Evolutionary conservation across 2,888 invertebrate genomes (phyloP), one percentile per base, ranked within the genome.

Genomic region (Eugnorisma glareosa): DNA sequence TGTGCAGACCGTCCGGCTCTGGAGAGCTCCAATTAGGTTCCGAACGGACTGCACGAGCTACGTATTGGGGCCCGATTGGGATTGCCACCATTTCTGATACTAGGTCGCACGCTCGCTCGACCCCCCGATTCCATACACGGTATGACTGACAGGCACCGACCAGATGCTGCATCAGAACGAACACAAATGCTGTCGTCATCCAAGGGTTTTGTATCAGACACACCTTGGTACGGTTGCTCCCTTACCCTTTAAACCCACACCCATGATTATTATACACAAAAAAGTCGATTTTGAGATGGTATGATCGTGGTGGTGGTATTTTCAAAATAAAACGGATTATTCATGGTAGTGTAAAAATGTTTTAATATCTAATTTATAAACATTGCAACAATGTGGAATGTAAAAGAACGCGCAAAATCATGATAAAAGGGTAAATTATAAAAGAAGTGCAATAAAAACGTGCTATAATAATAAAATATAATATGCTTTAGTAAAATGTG

Each of bases 301-400:
- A n/a, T n/a, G n/a, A n/a, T n/a, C n/a, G 59, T 31, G 4, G 1
- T 31, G 0, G 21, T 35, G 10, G 10, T 13, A 31, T 61, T 35
- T 57, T 35, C 11, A 11, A 77, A 82, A 89, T 79, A 78, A 84
- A 87, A 86, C 70, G 21, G 59, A n/a, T 48, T 8, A 24, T 51
- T 74, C 69, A 79, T 80, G 88, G 82, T 88, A 84, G 84, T 89
- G 90, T 90, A 93, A 93, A 92, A 92, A 91, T 87, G 85, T 90
- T 94, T 93, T 92, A 92, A 90, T 92, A 84, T 84, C 86, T 89
- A 89, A 87, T 90, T 91, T 88, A 88, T 91, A 91, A 92, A 92
- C 90, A 92, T 91, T 93, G 92, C 90, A 94, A 93, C 92, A 91
- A 91, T 89, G 89, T 92, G 94, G 94, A 95, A 95, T 94, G 95